Percentiles rank a stretch among this genome's conserved stretches.
Conservation (phyloP, 2,888 invertebrate species). For the Sinohyriopsis cumingii region DNA sequence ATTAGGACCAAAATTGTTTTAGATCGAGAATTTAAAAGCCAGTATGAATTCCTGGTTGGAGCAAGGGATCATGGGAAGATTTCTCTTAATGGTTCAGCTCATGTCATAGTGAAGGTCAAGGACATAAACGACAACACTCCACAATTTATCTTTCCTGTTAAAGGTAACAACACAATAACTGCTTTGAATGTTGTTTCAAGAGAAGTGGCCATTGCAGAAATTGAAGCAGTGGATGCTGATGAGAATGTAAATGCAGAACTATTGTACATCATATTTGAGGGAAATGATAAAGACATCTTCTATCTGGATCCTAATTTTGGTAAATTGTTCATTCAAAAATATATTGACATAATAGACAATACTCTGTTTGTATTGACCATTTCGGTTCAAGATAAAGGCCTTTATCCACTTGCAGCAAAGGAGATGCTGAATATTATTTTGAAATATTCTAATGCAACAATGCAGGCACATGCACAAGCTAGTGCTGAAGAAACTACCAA, state of each 20-base stretch:
- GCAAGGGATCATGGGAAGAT: slow-evolving; percentile 82
- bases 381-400: slow-evolving; percentile 41
- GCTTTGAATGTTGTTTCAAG: slow-evolving; percentile 50
- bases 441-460: slow-evolving; percentile 36
- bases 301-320: slow-evolving; percentile 40
- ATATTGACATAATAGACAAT: slow-evolving; percentile 35
- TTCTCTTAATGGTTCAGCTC: slow-evolving; percentile 85
- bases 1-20: slow-evolving; percentile 87
- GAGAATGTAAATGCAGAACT: slow-evolving; percentile 93
- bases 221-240: slow-evolving; percentile 92
- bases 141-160: slow-evolving; percentile 53
- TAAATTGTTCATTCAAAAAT: slow-evolving; percentile 37
- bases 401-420: slow-evolving; percentile 19
- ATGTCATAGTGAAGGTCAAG: slow-evolving; percentile 92
- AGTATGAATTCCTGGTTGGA: slow-evolving; percentile 87
- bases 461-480: background rate
- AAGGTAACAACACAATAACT: slow-evolving; percentile 50
- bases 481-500: slow-evolving; percentile 25
- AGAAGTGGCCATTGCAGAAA: slow-evolving; percentile 72
- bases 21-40: slow-evolving; percentile 88
- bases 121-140: slow-evolving; percentile 98
- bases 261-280: slow-evolving; percentile 86
- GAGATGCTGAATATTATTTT: slow-evolving; percentile 26
- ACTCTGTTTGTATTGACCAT: slow-evolving; percentile 25
- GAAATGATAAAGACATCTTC: slow-evolving; percentile 78